Conservation (phyloP, 2,888 invertebrate species). For the Seira ritae region DNA sequence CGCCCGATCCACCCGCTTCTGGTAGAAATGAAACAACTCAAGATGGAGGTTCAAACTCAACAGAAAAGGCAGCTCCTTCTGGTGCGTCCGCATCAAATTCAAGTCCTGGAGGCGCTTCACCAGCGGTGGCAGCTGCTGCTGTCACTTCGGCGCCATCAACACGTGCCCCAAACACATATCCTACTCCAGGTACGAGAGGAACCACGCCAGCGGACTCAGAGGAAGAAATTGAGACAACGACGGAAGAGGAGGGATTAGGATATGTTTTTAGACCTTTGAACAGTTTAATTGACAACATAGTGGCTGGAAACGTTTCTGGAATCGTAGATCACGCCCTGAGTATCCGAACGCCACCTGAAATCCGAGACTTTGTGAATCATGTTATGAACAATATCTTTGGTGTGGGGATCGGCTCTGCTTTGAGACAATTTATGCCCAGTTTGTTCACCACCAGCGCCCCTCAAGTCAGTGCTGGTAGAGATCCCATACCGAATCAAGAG, state of each 20-base stretch:
- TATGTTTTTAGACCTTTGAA: conserved; percentile 53
- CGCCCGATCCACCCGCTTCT: neutral
- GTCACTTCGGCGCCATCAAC: neutral
- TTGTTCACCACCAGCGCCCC: conserved; percentile 42
- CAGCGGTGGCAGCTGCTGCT: neutral
- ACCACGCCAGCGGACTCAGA: conserved; percentile 46
- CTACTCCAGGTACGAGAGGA: conserved; percentile 11
- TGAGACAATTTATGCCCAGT: conserved; percentile 46
- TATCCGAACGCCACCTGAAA: conserved; percentile 52
- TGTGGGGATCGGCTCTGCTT: conserved; percentile 29
- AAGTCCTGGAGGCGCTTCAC: neutral
- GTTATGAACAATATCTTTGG: conserved; percentile 53
- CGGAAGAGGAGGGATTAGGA: conserved; percentile 40
- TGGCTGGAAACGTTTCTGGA: conserved; percentile 52
- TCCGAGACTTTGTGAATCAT: conserved; percentile 51
- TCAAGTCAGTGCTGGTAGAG: conserved; percentile 26
- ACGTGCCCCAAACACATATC: neutral
- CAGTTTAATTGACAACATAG: conserved; percentile 43
- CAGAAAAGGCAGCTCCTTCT: conserved; percentile 15
- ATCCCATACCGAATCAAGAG: conserved; percentile 37
- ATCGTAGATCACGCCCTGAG: conserved; percentile 50
- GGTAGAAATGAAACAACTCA: neutral
- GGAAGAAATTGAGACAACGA: conserved; percentile 7
- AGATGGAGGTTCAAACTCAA: neutral
- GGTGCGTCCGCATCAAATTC: conserved; percentile 1